Conservation (phyloP, 2,888 invertebrate species). For the Atherix ibis region DNA sequence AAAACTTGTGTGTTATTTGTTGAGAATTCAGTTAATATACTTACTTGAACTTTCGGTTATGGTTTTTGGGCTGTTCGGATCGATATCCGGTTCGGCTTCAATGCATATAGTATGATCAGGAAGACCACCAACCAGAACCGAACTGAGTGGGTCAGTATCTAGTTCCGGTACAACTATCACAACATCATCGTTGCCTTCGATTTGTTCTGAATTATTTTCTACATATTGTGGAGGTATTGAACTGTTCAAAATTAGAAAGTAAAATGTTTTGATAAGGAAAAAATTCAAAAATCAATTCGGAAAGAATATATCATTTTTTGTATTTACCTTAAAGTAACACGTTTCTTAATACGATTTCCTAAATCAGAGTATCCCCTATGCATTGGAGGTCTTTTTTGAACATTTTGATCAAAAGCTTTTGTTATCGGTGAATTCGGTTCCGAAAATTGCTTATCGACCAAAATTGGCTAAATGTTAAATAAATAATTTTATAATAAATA, state of each 20-base stretch:
- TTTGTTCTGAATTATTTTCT: constrained; percentile 18
- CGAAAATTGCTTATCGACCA: constrained; percentile 59
- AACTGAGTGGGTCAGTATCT: constrained; percentile 21
- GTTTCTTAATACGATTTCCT: constrained; percentile 65
- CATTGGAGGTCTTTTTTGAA: constrained; percentile 36
- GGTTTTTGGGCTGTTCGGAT: constrained; percentile 39
- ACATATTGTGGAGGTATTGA: constrained; percentile 33
- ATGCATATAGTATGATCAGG: constrained; percentile 18
- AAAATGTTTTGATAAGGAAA: neutral
- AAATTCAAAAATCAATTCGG: neutral
- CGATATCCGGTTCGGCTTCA: constrained; percentile 22
- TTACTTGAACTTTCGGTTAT: constrained; percentile 51
- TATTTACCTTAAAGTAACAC: constrained; percentile 64
- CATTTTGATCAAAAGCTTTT: constrained; percentile 34
- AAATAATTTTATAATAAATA: constrained; percentile 1
- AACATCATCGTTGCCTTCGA: constrained; percentile 31
- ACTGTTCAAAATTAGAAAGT: constrained; percentile 17
- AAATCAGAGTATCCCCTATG: constrained; percentile 60
- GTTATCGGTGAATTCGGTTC: constrained; percentile 63
- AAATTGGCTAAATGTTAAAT: constrained; percentile 38
- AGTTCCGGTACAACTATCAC: constrained; percentile 38
- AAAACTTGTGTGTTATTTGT: no score
- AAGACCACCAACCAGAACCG: constrained; percentile 16
- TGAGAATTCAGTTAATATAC: constrained; percentile 8
- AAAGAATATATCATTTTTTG: neutral